Evolutionary conservation across 23 tunicate species (phyloP), one percentile per base, ranked within the genome.

Genomic region (Ascidia mentula): DNA sequence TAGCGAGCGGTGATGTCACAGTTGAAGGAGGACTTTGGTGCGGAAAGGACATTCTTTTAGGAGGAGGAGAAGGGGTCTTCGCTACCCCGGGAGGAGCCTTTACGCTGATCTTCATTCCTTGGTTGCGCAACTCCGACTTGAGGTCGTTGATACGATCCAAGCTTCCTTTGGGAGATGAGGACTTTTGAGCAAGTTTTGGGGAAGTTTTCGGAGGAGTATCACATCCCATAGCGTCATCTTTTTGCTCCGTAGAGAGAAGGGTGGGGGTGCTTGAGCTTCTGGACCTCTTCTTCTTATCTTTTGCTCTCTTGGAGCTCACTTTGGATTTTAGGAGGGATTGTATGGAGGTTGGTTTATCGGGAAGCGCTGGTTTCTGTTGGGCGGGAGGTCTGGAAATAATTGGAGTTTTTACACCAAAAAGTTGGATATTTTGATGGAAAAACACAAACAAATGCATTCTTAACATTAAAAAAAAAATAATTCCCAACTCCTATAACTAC

Each of bases 231-330:
- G 65, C 65, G 28, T 53, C 65, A 26, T 53, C 65, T 9, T 28
- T 53, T 53, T 53, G 65, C 65, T 53, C 65, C 13, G 46, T 24
- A 38, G 40, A 36, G 15, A 74, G 78, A 38, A 74, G 40, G 17
- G 78, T 74, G 33, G 87, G 87, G 34, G 87, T 83, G 73, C 87
- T 83, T 37, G 65, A 20, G 72, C 86, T 82, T 36, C 78, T 35
- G 1, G 65, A 20, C 13, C 65, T 53, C 65, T 53, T 53, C 65
- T 53, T 53, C 24, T 53, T 53, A 9, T 69, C 73, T 31, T 74
- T 36, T 28, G 17, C 18, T 36, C 40, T 74, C 20, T 39, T 38
- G 6, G 34, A 38, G 78, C 78, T 74, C 17, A 39, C 33, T 36
- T 39, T 38, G 5, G 78, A 74, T 77, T 46, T 45, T 1, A 77